These are phyloP conservation scores for Alouatta palliata DNA, from an alignment of 2,113 vertebrate species.

Conservation along the genomic window DNA sequence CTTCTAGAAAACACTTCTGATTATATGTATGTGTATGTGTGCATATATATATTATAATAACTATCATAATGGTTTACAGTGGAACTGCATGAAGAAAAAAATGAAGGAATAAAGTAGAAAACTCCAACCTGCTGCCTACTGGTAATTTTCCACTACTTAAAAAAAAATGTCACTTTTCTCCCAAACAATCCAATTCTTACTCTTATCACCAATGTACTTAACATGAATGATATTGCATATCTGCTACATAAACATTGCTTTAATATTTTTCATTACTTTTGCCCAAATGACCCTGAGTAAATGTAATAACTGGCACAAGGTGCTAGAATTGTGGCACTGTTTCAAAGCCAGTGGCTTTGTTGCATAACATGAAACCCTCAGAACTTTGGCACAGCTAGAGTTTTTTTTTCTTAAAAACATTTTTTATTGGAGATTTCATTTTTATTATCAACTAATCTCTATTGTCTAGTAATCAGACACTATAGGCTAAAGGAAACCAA, in stretches of 20 bases:
- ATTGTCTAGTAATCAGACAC: conserved; percentile 37
- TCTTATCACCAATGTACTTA: conserved; percentile 75
- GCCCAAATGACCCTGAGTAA: conserved; percentile 80
- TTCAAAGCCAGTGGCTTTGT: conserved; percentile 74
- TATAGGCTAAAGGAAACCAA: conserved; percentile 21
- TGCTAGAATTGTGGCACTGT: conserved; percentile 46
- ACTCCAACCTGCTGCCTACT: neutral
- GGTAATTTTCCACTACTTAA: conserved; percentile 75
- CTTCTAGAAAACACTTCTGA: conserved; percentile 30
- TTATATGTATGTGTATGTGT: neutral
- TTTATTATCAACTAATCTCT: conserved; percentile 47
- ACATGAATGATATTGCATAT: conserved; percentile 74
- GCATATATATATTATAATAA: neutral
- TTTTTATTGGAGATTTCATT: conserved; percentile 41
- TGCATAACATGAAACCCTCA: conserved; percentile 64
- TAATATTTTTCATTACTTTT: conserved; percentile 82
- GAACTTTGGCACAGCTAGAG: conserved; percentile 25
- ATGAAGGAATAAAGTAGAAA: neutral
- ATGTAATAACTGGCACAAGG: conserved; percentile 78
- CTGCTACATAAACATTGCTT: conserved; percentile 77
- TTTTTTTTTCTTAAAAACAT: conserved; percentile 15
- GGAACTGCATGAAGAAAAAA: conserved; percentile 51
- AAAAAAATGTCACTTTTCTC: conserved; percentile 67
- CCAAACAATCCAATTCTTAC: conserved; percentile 61
- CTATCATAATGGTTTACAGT: conserved; percentile 17